Conservation (phyloP, 2,888 invertebrate genomes). For the Schizaphis graminum region DNA sequence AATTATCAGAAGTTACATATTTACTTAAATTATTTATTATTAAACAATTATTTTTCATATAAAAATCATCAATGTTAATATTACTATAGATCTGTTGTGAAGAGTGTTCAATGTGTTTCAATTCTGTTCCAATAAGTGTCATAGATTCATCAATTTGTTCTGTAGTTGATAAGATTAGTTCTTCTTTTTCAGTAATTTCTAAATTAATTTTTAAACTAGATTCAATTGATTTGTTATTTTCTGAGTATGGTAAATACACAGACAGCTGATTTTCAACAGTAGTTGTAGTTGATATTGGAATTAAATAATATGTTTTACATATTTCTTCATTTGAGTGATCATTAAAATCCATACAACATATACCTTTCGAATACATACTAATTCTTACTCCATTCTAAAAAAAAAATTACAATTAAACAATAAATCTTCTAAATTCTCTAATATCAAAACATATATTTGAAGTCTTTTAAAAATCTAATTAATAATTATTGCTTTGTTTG, state of each 20-base stretch:
- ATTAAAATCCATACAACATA: conserved; percentile 33
- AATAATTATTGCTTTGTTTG: not conserved
- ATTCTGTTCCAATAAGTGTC: not conserved
- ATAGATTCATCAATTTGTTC: conserved; percentile 4
- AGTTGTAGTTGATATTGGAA: not conserved
- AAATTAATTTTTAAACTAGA: not conserved
- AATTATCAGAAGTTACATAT: not conserved
- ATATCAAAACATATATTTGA: not conserved
- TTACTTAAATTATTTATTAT: conserved; percentile 1
- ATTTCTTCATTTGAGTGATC: not conserved
- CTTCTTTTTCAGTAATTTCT: not conserved
- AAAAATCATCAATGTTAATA: not conserved
- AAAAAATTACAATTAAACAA: not conserved
- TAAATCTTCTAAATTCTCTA: not conserved
- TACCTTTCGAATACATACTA: not conserved
- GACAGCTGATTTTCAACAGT: not conserved
- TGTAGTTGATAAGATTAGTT: not conserved
- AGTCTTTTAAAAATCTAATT: not conserved
- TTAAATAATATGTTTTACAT: not conserved
- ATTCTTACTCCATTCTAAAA: conserved; percentile 20
- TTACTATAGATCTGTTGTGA: not conserved
- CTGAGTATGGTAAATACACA: too few relatives aligned
- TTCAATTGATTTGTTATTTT: not conserved
- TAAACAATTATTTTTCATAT: not conserved
- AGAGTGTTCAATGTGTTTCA: too few relatives aligned